These are phyloP conservation scores for Lithosia quadra DNA, from an alignment of 2,888 invertebrate species.

Conservation along the genomic window DNA sequence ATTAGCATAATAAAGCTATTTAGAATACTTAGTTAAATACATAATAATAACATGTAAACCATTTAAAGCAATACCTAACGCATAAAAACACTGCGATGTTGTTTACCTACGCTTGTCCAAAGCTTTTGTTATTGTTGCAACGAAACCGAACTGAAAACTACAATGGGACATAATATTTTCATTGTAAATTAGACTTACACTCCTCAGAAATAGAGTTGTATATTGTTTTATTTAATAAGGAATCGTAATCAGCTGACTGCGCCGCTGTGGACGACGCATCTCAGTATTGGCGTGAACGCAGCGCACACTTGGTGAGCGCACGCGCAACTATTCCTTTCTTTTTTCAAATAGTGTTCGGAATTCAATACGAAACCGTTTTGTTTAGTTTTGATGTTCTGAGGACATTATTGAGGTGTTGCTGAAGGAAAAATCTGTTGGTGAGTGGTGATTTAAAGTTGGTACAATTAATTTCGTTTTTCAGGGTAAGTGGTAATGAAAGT, in stretches of 20 bases:
- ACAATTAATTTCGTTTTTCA: not conserved
- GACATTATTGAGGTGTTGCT: not conserved
- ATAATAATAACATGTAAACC: no score
- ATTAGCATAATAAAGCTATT: no score
- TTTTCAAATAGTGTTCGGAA: slow-evolving; percentile 52
- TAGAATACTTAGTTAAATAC: no score
- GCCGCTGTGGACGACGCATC: slow-evolving; percentile 50
- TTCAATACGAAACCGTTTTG: slow-evolving; percentile 24
- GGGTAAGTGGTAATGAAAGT: not conserved
- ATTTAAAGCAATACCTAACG: no score
- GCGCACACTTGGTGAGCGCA: slow-evolving; percentile 60
- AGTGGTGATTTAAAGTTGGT: not conserved
- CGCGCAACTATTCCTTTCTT: slow-evolving; percentile 44
- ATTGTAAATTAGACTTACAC: slow-evolving; percentile 26
- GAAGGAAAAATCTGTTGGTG: slow-evolving; percentile 2
- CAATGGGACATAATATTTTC: slow-evolving; percentile 16
- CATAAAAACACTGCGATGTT: slow-evolving; percentile 7
- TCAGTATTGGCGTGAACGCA: slow-evolving; percentile 75
- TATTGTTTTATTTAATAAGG: slow-evolving; percentile 44
- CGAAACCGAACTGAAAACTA: slow-evolving; percentile 49
- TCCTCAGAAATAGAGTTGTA: slow-evolving; percentile 29
- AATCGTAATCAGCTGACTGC: slow-evolving; percentile 68
- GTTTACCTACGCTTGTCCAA: slow-evolving; percentile 22
- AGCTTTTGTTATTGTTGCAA: slow-evolving; percentile 29
- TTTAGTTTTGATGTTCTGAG: not conserved